Base-by-base conservation (phyloP, 2,888 invertebrate species). In the Lymantria dispar region DNA sequence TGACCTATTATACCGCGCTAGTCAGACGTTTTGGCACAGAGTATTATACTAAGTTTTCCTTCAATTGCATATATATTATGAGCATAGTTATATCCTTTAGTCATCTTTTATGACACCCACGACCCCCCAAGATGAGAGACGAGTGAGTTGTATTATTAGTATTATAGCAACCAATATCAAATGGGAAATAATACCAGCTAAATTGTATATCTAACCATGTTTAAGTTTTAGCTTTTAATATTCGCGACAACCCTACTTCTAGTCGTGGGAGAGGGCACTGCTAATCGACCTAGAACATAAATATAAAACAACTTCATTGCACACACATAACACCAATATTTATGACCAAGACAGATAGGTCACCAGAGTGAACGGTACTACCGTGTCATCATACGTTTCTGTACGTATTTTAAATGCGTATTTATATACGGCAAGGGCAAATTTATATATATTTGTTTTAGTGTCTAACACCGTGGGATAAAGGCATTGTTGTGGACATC, bases 401-500 rank as follows among this genome's bases (percentile, higher is more conserved):
- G 42, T 39, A 15, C 8, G 41, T 54, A 52, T 42, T 56, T 53
- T 52, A 45, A 48, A 37, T 29, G 43, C 46, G 15, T 31, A 54
- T 56, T 57, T 61, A 50, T 54, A 65, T 61, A 55, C 52, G 48
- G 47, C 54, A 58, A 50, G 33, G 43, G 43, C 38, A 43, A 8
- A 36, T 22, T 8, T 33, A 5, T 36, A 31, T 46, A 33, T 50
- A 54, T 54, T 62, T 11, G 38, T n/a, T 60, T 48, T 62, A 59
- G 59, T 64, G 62, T 53, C 58, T 60, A 63, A 52, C 43, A 61
- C 46, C 58, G 66, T 61, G 63, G 69, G 57, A 67, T 61, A 61
- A 61, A 63, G 60, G 64, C 64, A 75, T 74, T 76, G 77, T 79
- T 74, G 77, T 70, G 70, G 67, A 60, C 78, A 79, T 76, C 76